phyloP scores from a whole-genome alignment of 2,113 vertebrate genomes.

The Chloebia gouldiae region DNA sequence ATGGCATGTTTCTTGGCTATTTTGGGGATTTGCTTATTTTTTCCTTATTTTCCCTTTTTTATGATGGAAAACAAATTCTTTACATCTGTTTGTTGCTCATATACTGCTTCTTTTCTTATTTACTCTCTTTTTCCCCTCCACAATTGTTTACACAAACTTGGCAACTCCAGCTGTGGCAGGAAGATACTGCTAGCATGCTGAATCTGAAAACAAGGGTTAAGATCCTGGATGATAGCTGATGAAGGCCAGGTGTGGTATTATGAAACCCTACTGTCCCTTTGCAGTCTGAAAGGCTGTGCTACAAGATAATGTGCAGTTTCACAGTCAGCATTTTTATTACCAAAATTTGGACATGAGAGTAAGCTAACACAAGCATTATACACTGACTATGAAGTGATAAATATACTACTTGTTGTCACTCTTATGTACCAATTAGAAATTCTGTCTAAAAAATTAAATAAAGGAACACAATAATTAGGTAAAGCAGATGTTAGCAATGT shows the following conservation, averaged over 20 bases:
- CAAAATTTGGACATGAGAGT: neutral
- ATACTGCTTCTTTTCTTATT: neutral
- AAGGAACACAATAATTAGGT: neutral
- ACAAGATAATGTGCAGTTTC: neutral
- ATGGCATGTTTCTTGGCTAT: neutral
- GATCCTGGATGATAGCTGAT: neutral
- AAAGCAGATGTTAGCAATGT: neutral
- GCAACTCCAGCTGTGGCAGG: neutral
- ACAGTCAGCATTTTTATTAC: neutral
- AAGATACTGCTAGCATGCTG: neutral
- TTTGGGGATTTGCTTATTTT: neutral
- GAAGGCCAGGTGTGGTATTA: neutral
- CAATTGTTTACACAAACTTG: neutral
- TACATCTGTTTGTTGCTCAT: neutral
- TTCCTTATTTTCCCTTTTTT: neutral
- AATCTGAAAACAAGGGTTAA: neutral
- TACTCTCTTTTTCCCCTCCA: neutral
- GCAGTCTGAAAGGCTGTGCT: neutral
- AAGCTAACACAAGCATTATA: neutral
- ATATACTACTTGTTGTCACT: neutral
- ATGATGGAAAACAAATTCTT: constrained; percentile 6
- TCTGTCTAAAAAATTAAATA: neutral
- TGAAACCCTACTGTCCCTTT: neutral
- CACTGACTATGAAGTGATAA: neutral
- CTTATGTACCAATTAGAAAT: neutral